Percentiles rank a stretch among this genome's conserved stretches.
These are phyloP conservation scores for Sparus aurata DNA, from an alignment of 2,797 vertebrate species.

Conservation along the genomic window DNA sequence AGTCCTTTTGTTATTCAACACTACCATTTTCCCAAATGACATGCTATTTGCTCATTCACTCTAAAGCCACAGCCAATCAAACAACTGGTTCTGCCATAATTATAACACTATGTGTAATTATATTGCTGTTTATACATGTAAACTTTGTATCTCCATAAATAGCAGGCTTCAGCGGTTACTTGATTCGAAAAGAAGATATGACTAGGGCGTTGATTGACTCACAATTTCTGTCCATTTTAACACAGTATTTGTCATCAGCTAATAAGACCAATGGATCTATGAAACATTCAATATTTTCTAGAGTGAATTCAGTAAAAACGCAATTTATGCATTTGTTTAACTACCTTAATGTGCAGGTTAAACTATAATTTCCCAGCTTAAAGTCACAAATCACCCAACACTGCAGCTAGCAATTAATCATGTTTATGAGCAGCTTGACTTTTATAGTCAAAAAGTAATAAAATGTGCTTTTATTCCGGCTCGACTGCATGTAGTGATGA, in stretches of 20 bases:
- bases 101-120: not conserved
- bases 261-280: not conserved
- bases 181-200: not conserved
- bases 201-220: too few species aligned
- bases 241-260: not conserved
- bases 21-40: not conserved
- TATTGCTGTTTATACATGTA: not conserved
- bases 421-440: conserved; percentile 1
- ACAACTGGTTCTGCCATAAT: not conserved
- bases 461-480: not conserved
- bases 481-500: conserved; percentile 15
- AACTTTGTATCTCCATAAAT: not conserved
- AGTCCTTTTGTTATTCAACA: not conserved
- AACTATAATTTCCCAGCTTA: not conserved
- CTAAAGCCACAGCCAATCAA: not conserved
- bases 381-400: not conserved
- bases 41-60: not conserved
- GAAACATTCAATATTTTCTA: not conserved
- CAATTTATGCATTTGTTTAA: conserved; percentile 19
- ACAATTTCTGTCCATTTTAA: not conserved
- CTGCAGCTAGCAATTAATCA: not conserved
- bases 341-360: conserved; percentile 14
- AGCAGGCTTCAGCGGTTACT: too few species aligned
- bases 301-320: not conserved
- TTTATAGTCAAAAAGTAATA: conserved; percentile 27